Evolutionary conservation across 2,888 invertebrate genomes (phyloP), one percentile per base, ranked within the genome.

Genomic region (Acronicta psi): DNA sequence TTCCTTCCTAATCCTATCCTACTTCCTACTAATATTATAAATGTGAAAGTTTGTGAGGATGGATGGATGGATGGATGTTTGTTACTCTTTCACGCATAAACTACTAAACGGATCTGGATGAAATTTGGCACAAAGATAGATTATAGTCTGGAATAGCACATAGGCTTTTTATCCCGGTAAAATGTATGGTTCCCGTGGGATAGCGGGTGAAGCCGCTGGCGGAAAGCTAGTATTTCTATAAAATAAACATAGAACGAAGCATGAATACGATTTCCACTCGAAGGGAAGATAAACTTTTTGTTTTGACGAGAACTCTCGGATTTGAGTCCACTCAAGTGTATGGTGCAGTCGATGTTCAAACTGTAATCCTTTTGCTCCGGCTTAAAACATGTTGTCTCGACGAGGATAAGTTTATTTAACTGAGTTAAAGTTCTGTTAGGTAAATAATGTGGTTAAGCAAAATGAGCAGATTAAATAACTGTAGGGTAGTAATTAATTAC

Each of bases 231-330:
- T 2, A 4, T 29, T 11, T 37, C 37, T 29, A 29, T 44, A 17
- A 46, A 59, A 57, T 44, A 51, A 56, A 52, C 41, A 37, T 36
- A 43, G 46, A 52, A 44, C 17, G 38, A 14, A 25, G 40, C 10
- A 34, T 55, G 55, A 60, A 65, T 65, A 62, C 43, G 40, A 43
- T 44, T 57, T 56, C 49, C 47, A 49, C 57, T 70, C 43, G 44
- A 49, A 51, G 55, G 53, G 49, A 57, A 60, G 50, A 50, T 46
- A 38, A 64, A 72, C 57, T 72, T 72, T 65, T 67, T 62, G 64
- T 72, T 69, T 67, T 60, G 67, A 58, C 58, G 61, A 67, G 50
- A 67, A 67, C 53, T 60, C 56, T 60, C 49, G 53, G 66, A 60
- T 56, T 70, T 54, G 51, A 53, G 50, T 47, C 47, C 59, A 65